Base-by-base conservation (phyloP, 2,113 vertebrate genomes). In the Circaetus cinerascens region DNA sequence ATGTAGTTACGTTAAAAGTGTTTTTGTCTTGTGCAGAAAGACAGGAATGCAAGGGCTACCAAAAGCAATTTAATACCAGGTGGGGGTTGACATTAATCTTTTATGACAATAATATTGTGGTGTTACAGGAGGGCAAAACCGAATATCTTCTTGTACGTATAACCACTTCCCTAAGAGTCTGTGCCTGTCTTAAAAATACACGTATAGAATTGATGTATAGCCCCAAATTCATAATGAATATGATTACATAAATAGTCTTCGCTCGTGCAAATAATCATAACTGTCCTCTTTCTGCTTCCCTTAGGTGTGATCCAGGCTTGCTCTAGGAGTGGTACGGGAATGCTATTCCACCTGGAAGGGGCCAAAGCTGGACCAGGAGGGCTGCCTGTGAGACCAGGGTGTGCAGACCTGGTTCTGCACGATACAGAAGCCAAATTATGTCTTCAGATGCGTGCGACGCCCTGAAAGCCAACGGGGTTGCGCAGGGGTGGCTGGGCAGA, bases 71-170 rank as follows among this genome's bases (percentile, higher is more conserved):
- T 96, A 97, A 63, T 96, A 91, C 80, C 91, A 97, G 94, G 97
- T 96, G 85, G 96, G 93, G 93, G 94, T 77, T 97, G 92, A 94
- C 96, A 97, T 97, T 97, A 96, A 96, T 97, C 95, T 97, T 97
- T 96, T 88, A 97, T 97, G 97, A 97, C 94, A 96, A 96, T 97
- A 97, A 97, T 96, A 97, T 91, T 90, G 93, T 60, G 93, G 89
- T 94, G 93, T 96, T 97, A 88, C 85, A 73, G 93, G 68, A 97
- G 93, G 95, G 94, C 96, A 96, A 96, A 96, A 91, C 23, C 12
- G 9, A 94, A n/a, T 96, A 85, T 88, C 91, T 95, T 53, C 87
- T 67, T 53, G 69, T 80, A 87, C 14, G 0, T 62, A 76, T n/a
- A 96, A 67, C 92, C 84, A n/a, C 95, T 94, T 96, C 90, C 78